Base-by-base conservation (phyloP, 2,797 vertebrate genomes). In the Clamator glandarius region DNA sequence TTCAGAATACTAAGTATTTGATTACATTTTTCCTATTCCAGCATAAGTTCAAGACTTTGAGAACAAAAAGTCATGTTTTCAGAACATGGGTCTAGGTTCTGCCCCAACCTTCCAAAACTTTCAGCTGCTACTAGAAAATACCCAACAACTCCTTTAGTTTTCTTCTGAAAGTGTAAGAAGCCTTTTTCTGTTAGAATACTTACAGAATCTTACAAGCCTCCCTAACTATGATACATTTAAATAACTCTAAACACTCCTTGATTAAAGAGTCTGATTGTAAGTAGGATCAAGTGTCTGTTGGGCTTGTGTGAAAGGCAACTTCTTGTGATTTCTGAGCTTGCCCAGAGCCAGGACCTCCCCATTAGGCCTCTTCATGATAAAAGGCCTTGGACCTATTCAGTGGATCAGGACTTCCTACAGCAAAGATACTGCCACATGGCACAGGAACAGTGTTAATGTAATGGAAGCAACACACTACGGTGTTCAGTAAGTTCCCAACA, bases 361-460 rank as follows among this genome's bases (percentile, higher is more conserved):
- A 0, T n/a, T 1, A 55, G 20, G 19, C 15, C 42, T 57, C 24
- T 1, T 0, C 6, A 78, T 4, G 10, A 25, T 67, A 59, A 72
- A 82, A 61, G 8, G 33, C 7, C 24, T 82, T 59, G 54, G 36
- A 87, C 25, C 50, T 61, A 12, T 10, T 39, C 63, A 57, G 33
- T 13, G 46, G 39, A 41, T 29, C 23, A 61, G 33, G 64, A 46
- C 44, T 5, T 68, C 58, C 28, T 42, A 28, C 5, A 12, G 55
- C 17, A 87, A 85, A 76, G 41, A 54, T 29, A 16, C 5, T 68
- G n/a, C 9, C 62, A 62, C 2, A 2, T 15, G 7, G 26, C 59
- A 75, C 20, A 42, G 33, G 21, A 64, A n/a, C 11, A 44, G 62
- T 3, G 19, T 21, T 48, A 39, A 20, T 41, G 77, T 77, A 50